These are phyloP conservation scores for Philhelius pedissequus DNA, from an alignment of 2,888 invertebrate species.

Conservation along the genomic window DNA sequence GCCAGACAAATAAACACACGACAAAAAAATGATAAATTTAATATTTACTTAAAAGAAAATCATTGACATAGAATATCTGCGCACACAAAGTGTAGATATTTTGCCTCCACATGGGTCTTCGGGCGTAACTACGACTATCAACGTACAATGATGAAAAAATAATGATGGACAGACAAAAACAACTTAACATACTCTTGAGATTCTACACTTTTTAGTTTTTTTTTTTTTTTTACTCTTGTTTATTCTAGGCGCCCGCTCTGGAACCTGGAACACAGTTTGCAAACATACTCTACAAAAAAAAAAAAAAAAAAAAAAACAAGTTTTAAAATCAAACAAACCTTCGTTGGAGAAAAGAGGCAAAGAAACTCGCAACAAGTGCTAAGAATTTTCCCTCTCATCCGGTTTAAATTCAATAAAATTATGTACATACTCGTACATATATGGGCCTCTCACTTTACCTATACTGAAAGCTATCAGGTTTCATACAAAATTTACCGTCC, in stretches of 20 bases:
- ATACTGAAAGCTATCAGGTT: constrained; percentile 11
- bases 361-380: constrained; percentile 42
- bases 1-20: not conserved
- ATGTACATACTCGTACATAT: too few relatives aligned
- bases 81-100: not conserved
- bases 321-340: constrained; percentile 1
- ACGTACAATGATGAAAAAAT: not conserved
- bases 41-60: constrained; percentile 59
- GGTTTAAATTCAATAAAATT: constrained; percentile 46
- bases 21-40: not conserved
- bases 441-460: constrained; percentile 17
- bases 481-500: not conserved
- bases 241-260: not conserved
- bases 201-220: not conserved
- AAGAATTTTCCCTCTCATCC: constrained; percentile 37
- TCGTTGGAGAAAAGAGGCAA: not conserved
- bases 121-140: not conserved
- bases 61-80: constrained; percentile 44
- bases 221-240: not conserved
- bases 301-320: not conserved
- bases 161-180: not conserved
- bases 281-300: not conserved
- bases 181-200: not conserved
- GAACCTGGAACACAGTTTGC: not conserved
- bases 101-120: not conserved